phyloP scores from a whole-genome alignment of 2,113 vertebrate genomes.

The Muscicapa adusta region DNA sequence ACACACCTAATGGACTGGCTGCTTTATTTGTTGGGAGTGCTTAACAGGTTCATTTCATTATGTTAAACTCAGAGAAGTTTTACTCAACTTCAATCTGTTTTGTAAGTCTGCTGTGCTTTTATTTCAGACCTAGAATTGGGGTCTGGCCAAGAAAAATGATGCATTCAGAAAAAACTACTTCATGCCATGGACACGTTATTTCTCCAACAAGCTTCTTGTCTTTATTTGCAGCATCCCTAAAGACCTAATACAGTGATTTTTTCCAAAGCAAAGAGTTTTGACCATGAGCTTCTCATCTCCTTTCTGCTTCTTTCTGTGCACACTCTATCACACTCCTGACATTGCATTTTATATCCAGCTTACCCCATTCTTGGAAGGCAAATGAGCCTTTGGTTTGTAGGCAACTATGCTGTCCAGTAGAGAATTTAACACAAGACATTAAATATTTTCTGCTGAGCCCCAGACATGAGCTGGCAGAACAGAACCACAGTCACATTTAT shows the following conservation, averaged over 20 bases:
- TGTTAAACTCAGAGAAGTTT: background rate
- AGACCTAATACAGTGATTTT: background rate
- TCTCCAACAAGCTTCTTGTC: background rate
- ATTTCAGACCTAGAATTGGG: background rate
- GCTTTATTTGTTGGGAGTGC: background rate
- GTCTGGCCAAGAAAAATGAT: background rate
- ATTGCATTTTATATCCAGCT: background rate
- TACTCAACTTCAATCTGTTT: background rate
- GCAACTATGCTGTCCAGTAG: background rate
- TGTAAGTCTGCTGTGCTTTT: background rate
- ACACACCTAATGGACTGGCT: background rate
- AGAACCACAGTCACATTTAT: background rate
- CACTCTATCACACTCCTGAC: background rate
- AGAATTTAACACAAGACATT: fast-evolving
- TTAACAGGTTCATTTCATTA: background rate
- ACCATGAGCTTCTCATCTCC: background rate
- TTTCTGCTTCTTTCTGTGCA: background rate
- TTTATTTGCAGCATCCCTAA: background rate
- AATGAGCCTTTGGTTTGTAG: background rate
- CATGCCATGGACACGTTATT: background rate
- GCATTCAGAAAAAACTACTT: background rate
- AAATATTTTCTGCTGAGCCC: background rate
- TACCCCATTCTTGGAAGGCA: background rate
- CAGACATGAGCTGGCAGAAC: background rate
- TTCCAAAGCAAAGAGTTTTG: background rate